Base-by-base conservation (phyloP, 2,113 vertebrate genomes). In the Caracal caracal region DNA sequence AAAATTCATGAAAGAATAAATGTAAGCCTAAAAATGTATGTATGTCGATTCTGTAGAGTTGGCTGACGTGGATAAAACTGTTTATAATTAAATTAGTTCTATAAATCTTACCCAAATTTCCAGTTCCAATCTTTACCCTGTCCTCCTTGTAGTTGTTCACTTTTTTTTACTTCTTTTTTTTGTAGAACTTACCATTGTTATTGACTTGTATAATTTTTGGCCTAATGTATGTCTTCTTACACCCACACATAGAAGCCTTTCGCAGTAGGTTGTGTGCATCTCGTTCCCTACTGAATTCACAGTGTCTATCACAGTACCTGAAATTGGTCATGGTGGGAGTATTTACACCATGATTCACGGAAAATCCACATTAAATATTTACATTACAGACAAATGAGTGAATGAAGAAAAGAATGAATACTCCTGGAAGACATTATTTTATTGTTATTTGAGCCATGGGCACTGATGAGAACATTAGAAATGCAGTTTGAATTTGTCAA, bases 351-450 rank as follows among this genome's bases (percentile, higher is more conserved):
- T 5, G 0, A 24, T 59, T 93, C 30, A 84, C 0, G 28, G 47
- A 90, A 95, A 94, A 56, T 68, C 40, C 33, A 17, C 30, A 80
- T 65, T 94, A 80, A 68, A 28, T 63, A 80, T 61, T 81, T 88
- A 63, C 5, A 22, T 79, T 65, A 35, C 15, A 35, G 90, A 80
- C 17, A 71, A 59, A 40, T 9, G 20, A 37, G 5, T 20, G 13
- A 87, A 63, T 65, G 12, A 79, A 24, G 10, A 84, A 51, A 79
- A 81, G 26, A 88, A 83, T 37, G 16, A 76, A 59, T 49, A 12
- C 22, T 30, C 15, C 24, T 40, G 51, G 37, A 49, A n/a, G 15
- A 49, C 11, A 59, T 59, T 35, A 71, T n/a, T 24, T 88, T 43
- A 88, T 37, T 71, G 12, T 56, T 83, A 56, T 59, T 88, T 68